Evolutionary conservation across 2,888 invertebrate species (phyloP).

Genomic region (Unio delphinus): DNA sequence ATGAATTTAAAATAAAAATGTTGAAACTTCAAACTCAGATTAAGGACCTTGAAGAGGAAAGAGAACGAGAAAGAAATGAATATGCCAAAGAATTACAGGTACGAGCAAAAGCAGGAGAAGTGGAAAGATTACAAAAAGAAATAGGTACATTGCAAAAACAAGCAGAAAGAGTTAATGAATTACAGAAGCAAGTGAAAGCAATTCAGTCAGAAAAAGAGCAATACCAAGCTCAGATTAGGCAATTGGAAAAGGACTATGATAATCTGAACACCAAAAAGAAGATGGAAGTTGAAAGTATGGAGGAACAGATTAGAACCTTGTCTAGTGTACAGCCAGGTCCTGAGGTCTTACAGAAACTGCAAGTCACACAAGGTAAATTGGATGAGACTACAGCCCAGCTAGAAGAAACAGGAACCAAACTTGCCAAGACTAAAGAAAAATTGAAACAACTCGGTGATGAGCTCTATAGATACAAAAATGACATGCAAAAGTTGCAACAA

Average conservation of each 20-base stretch:
- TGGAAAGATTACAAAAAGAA: constrained; percentile 15
- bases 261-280: constrained; percentile 30
- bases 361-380: constrained; percentile 40
- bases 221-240: constrained; percentile 31
- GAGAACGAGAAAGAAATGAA: constrained; percentile 3
- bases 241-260: constrained; percentile 30
- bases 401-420: constrained; percentile 30
- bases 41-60: constrained; percentile 36
- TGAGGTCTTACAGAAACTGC: constrained; percentile 34
- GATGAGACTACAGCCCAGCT: constrained; percentile 47
- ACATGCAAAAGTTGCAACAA: constrained; percentile 35
- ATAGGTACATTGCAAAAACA: constrained; percentile 31
- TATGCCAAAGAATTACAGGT: neutral
- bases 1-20: too few relatives aligned
- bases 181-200: constrained; percentile 31
- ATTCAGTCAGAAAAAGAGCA: constrained; percentile 33
- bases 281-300: constrained; percentile 21
- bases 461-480: constrained; percentile 19
- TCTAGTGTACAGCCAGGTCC: constrained; percentile 20
- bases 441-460: constrained; percentile 28
- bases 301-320: constrained; percentile 25
- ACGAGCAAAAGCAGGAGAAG: constrained; percentile 2
- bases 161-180: constrained; percentile 27
- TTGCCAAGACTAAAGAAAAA: constrained; percentile 28
- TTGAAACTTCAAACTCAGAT: constrained; percentile 12